Conservation (phyloP, 2,113 vertebrate genomes). For the Xiphophorus maculatus region DNA sequence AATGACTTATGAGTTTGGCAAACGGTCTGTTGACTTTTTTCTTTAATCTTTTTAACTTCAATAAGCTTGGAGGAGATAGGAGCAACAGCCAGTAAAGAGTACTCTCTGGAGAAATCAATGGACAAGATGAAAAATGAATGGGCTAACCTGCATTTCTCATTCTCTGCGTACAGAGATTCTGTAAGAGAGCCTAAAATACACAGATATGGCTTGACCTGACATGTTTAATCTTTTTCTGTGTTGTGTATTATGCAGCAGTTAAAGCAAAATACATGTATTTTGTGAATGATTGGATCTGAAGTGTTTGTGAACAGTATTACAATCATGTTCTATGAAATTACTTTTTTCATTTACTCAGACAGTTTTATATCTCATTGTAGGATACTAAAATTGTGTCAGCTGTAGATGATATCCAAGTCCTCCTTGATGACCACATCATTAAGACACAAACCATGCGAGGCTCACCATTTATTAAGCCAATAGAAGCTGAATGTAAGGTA, state of each 20-base stretch:
- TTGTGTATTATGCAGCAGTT: neutral
- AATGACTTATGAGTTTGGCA: neutral
- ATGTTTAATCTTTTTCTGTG: neutral
- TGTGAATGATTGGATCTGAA: no score
- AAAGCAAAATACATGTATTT: no score
- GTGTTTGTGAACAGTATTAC: no score
- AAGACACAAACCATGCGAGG: slow-evolving; percentile 92
- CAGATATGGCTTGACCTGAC: neutral
- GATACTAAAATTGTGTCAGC: slow-evolving; percentile 85
- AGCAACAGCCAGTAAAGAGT: slow-evolving; percentile 89
- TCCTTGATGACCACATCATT: slow-evolving; percentile 91
- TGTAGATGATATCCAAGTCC: slow-evolving; percentile 90
- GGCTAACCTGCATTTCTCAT: slow-evolving; percentile 79
- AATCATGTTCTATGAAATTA: neutral
- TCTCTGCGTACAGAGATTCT: slow-evolving; percentile 87
- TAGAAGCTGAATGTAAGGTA: slow-evolving; percentile 89
- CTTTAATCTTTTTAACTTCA: neutral
- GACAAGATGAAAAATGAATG: slow-evolving; percentile 91
- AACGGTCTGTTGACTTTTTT: neutral
- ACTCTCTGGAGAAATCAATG: slow-evolving; percentile 88
- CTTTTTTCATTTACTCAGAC: neutral
- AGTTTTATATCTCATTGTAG: slow-evolving; percentile 63
- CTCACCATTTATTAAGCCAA: slow-evolving; percentile 90
- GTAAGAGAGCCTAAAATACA: slow-evolving; percentile 70
- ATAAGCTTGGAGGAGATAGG: slow-evolving; percentile 87